These are phyloP conservation scores for Philereme vetulata DNA, from an alignment of 2,888 invertebrate species.

Conservation along the genomic window DNA sequence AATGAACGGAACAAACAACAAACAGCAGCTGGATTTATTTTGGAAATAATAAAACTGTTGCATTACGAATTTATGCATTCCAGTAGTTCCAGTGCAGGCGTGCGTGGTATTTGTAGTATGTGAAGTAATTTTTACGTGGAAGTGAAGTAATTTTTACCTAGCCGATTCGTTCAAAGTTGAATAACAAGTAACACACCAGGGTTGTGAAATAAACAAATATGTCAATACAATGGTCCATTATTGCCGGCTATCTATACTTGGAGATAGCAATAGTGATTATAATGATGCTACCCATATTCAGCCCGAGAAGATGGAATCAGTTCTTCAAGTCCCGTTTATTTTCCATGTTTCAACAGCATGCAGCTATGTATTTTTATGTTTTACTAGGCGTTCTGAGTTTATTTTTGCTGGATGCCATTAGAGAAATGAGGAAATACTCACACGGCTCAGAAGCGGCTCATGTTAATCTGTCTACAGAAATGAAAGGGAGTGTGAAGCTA, in stretches of 20 bases:
- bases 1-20: too few species aligned
- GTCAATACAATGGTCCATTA: constrained; percentile 92
- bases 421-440: constrained; percentile 89
- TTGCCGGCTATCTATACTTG: constrained; percentile 88
- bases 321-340: constrained; percentile 89
- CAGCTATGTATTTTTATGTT: constrained; percentile 87
- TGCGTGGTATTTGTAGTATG: too few species aligned
- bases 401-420: constrained; percentile 87
- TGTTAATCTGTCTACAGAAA: constrained; percentile 83
- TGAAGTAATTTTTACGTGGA: too few species aligned
- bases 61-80: too few species aligned
- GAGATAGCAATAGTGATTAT: constrained; percentile 86
- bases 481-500: constrained; percentile 87
- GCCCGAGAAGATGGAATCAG: constrained; percentile 89
- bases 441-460: constrained; percentile 65
- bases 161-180: background rate
- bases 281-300: constrained; percentile 87
- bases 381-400: constrained; percentile 83
- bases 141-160: too few species aligned
- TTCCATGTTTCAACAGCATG: constrained; percentile 84
- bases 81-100: too few species aligned
- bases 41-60: too few species aligned
- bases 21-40: too few species aligned
- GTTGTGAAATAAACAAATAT: constrained; percentile 66
- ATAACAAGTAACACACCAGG: background rate